These are phyloP conservation scores for Anolis carolinensis DNA, from an alignment of 2,113 vertebrate species.

Conservation along the genomic window DNA sequence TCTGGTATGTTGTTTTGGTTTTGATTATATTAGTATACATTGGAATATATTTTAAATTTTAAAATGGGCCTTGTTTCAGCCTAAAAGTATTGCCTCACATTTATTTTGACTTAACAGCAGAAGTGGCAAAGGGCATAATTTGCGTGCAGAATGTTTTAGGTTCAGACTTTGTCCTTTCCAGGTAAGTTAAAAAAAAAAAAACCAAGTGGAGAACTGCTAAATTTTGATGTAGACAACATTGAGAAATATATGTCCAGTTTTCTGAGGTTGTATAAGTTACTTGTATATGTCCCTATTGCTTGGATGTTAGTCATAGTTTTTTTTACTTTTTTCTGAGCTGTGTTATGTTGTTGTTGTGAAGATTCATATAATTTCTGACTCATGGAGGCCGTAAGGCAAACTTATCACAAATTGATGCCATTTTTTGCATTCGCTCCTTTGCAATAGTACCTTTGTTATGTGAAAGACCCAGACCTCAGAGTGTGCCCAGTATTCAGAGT, in stretches of 20 bases:
- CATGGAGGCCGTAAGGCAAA: too few species aligned
- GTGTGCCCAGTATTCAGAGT: too few species aligned
- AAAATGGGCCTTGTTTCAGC: neutral
- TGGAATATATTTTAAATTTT: neutral
- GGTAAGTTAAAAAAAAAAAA: too few species aligned
- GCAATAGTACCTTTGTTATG: too few species aligned
- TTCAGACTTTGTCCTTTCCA: neutral
- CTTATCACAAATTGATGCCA: too few species aligned
- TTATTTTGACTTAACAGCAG: neutral
- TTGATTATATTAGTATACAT: neutral
- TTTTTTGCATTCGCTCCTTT: too few species aligned
- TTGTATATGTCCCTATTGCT: neutral
- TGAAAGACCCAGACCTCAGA: too few species aligned
- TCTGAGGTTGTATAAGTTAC: neutral
- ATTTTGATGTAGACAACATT: neutral
- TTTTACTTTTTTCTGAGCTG: too few species aligned
- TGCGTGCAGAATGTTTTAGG: neutral
- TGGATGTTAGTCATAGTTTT: too few species aligned
- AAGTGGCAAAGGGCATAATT: neutral
- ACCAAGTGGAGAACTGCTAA: neutral
- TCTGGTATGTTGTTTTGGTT: slow-evolving; percentile 82
- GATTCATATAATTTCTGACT: too few species aligned
- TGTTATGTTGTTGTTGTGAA: too few species aligned
- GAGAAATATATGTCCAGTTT: neutral
- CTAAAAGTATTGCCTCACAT: neutral